Conservation (phyloP, 2,113 vertebrate species). For the Trochalopteron elliotii region DNA sequence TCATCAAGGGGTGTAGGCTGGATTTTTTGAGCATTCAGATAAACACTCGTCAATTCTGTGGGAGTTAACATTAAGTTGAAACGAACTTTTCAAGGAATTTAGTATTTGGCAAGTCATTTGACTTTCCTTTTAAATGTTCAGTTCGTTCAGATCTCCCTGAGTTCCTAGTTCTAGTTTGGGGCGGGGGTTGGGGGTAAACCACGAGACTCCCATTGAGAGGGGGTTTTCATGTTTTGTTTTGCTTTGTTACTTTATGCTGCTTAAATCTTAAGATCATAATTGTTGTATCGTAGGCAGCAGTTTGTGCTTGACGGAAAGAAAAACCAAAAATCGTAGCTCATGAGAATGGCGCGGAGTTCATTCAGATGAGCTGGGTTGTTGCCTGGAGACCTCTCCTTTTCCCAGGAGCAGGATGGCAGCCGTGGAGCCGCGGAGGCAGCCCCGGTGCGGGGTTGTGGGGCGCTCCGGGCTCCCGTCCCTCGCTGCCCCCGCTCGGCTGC, state of each 20-base stretch:
- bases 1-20: background rate
- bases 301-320: background rate
- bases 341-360: background rate
- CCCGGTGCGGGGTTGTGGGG: fast-evolving
- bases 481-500: background rate
- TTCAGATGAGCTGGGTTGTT: background rate
- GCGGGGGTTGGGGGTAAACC: background rate
- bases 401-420: fast-evolving
- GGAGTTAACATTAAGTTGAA: background rate
- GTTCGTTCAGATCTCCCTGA: background rate
- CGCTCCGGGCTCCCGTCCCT: background rate
- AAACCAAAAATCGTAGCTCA: background rate
- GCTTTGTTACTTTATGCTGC: background rate
- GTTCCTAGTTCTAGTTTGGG: background rate
- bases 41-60: background rate
- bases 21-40: background rate
- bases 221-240: background rate
- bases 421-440: background rate
- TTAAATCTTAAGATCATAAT: background rate
- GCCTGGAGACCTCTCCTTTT: background rate
- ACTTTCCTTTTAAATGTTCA: background rate
- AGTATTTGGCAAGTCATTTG: background rate
- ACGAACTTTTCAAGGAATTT: background rate
- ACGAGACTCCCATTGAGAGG: fast-evolving
- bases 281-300: background rate